Conservation (phyloP, 2,113 vertebrate genomes). For the Eclectus roratus region DNA sequence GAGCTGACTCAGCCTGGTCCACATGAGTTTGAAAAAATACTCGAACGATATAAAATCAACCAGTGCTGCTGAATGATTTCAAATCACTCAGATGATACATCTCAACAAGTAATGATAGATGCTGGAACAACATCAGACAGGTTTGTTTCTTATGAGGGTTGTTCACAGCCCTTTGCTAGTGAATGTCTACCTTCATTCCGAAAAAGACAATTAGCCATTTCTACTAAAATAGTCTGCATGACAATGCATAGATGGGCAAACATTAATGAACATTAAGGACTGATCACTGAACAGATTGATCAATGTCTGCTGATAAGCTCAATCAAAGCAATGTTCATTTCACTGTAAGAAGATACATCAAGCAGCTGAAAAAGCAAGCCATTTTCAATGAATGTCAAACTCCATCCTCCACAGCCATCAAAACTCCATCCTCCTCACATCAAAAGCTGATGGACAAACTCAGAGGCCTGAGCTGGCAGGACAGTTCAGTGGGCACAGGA, state of each 20-base stretch:
- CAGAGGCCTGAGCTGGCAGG: neutral
- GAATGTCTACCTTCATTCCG: neutral
- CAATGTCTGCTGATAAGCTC: neutral
- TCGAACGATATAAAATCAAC: neutral
- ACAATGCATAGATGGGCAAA: neutral
- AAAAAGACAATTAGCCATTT: neutral
- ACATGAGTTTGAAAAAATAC: neutral
- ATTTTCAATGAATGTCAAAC: fast-evolving
- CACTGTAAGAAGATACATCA: fast-evolving
- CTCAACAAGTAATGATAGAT: neutral
- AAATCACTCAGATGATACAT: neutral
- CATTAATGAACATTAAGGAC: neutral
- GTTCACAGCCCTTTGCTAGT: neutral
- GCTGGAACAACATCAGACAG: neutral
- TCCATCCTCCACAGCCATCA: neutral
- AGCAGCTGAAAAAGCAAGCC: neutral
- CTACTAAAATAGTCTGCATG: neutral
- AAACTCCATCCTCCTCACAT: neutral
- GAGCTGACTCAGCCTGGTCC: neutral
- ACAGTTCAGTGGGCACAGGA: neutral
- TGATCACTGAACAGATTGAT: neutral
- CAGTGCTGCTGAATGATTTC: neutral
- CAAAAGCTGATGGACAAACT: neutral
- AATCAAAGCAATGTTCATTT: neutral
- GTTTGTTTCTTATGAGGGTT: neutral